These are phyloP conservation scores for Theristus sp. DNA, from an alignment of 2,888 invertebrate genomes.

Conservation along the genomic window DNA sequence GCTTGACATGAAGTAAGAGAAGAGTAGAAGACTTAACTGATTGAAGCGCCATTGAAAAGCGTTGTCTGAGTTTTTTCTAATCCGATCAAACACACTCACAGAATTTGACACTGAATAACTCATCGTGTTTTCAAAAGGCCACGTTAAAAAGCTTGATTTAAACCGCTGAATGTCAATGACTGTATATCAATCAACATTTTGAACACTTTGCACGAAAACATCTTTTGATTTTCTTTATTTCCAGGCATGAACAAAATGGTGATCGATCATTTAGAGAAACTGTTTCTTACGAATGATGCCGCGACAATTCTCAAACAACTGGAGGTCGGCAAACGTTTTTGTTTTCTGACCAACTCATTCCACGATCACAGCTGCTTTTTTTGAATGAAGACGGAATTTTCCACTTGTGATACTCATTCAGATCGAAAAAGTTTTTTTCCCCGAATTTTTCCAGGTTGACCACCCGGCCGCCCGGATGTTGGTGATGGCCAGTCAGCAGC, in stretches of 20 bases:
- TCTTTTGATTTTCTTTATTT: constrained; percentile 2
- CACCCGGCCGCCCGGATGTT: constrained; percentile 95
- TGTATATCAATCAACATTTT: neutral
- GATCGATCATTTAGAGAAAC: constrained; percentile 92
- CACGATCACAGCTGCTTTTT: too few relatives aligned
- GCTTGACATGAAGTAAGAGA: too few relatives aligned
- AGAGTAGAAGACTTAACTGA: too few relatives aligned
- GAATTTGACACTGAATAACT: neutral
- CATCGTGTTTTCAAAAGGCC: neutral
- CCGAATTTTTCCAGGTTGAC: constrained; percentile 61
- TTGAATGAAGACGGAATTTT: too few relatives aligned
- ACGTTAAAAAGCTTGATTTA: too few relatives aligned
- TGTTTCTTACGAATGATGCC: constrained; percentile 96
- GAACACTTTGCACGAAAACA: neutral
- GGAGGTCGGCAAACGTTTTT: constrained; percentile 45
- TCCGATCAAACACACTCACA: too few relatives aligned
- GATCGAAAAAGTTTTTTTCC: too few relatives aligned
- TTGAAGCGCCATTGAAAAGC: too few relatives aligned
- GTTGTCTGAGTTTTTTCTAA: too few relatives aligned
- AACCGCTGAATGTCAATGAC: too few relatives aligned
- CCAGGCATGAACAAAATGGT: constrained; percentile 77
- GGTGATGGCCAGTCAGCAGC: constrained; percentile 89
- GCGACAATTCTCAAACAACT: constrained; percentile 88
- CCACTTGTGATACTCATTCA: too few relatives aligned
- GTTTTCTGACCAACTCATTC: too few relatives aligned